Base-by-base conservation (phyloP, 2,797 vertebrate genomes). In the Ambastaia sidthimunki region DNA sequence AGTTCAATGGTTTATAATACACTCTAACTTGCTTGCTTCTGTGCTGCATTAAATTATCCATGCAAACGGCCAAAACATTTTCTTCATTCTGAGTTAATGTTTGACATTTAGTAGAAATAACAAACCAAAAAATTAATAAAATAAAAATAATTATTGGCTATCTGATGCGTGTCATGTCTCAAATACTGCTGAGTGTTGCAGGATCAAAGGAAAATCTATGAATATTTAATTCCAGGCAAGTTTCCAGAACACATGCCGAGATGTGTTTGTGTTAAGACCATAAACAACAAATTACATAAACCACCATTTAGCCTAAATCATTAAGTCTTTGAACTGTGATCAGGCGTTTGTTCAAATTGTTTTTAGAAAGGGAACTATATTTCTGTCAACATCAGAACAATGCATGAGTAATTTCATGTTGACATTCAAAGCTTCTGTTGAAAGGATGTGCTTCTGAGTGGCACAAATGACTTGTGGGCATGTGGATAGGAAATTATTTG, bases 301-400 rank as follows among this genome's bases (percentile, higher is more conserved):
- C 54, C 25, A 78, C 41, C 55, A 50, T 78, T 78, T 78, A 62
- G 67, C 48, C 50, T 68, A 4, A 62, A 62, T 78, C 18, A 31
- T 77, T 70, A 62, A 70, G 57, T 60, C 90, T 92, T 91, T 89
- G 71, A 80, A 75, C 67, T 71, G 52, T 52, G 48, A 71, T 50
- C 18, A 4, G 7, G 55, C 25, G 19, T 50, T 41, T 69, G 73
- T 44, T 77, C 10, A 68, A 77, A 41, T 47, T 23, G 55, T 50
- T 57, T 78, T 71, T 3, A 25, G 54, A 57, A 59, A 52, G 31
- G 12, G n/a, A 55, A 5, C 18, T 69, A 52, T 55, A 74, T 34
- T 62, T 79, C 6, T 34, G n/a, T 37, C 60, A n/a, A 63, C 16
- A 9, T 34, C 31, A 4, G 31, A 41, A 68, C 10, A 2, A 59